A percentile compares a stretch with the other conserved stretches of the same genome.
phyloP scores from a whole-genome alignment of 37 sponge, comb jelly and placozoan species.

The Agelas oroides region DNA sequence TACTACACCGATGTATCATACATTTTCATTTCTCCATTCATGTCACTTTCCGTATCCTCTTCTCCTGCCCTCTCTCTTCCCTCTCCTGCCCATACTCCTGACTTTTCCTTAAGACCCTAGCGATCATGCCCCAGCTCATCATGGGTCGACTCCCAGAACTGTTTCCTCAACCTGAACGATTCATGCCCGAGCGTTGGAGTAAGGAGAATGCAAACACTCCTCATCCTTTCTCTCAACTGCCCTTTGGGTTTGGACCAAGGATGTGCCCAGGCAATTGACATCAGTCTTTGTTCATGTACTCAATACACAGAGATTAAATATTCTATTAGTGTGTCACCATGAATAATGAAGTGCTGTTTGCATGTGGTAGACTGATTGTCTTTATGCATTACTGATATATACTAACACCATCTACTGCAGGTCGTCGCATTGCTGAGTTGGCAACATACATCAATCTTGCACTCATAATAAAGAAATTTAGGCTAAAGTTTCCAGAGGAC shows the following conservation, averaged over 20 bases:
- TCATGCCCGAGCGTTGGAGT: conserved; percentile 47
- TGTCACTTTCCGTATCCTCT: too few species aligned
- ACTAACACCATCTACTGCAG: not conserved
- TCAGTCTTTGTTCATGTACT: too few species aligned
- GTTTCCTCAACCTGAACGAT: conserved; percentile 37
- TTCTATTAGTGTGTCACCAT: too few species aligned
- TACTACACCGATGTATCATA: too few species aligned
- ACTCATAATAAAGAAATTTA: conserved; percentile 43
- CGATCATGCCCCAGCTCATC: conserved; percentile 38
- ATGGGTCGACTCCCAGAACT: conserved; percentile 31
- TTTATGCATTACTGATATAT: too few species aligned
- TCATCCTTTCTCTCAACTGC: conserved; percentile 41
- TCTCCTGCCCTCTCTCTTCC: too few species aligned
- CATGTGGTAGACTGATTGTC: too few species aligned
- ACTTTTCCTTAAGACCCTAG: conserved; percentile 33
- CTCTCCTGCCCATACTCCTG: too few species aligned
- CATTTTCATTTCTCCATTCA: too few species aligned
- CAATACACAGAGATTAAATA: too few species aligned
- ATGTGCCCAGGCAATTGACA: conserved; percentile 60
- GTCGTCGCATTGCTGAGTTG: conserved; percentile 55
- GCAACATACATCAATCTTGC: conserved; percentile 44
- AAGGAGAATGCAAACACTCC: not conserved
- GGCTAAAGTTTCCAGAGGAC: conserved; percentile 14
- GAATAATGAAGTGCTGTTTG: too few species aligned
- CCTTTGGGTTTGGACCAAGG: conserved; percentile 62